A percentile compares a stretch with the other conserved stretches of the same genome.
phyloP scores from a whole-genome alignment of 2,797 vertebrate genomes.

The Echiichthys vipera region DNA sequence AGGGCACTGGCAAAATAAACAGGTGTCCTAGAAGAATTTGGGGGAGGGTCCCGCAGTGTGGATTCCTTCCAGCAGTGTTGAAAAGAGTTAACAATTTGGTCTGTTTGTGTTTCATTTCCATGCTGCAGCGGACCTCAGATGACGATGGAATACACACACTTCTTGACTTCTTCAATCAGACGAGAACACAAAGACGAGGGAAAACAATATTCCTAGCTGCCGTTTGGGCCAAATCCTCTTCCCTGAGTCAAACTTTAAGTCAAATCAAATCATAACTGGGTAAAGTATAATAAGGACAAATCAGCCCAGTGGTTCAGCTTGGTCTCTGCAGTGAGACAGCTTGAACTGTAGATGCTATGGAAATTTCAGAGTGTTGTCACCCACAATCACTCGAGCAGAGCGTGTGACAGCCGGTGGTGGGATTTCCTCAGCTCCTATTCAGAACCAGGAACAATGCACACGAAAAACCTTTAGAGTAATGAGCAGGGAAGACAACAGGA shows the following conservation, averaged over 20 bases:
- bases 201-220: slow-evolving; percentile 77
- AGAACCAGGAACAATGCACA: slow-evolving; percentile 55
- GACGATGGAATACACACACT: slow-evolving; percentile 65
- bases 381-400: slow-evolving; percentile 67
- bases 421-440: slow-evolving; percentile 66
- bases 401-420: slow-evolving; percentile 58
- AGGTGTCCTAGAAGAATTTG: slow-evolving; percentile 57
- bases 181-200: slow-evolving; percentile 69
- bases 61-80: slow-evolving; percentile 67
- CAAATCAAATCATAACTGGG: slow-evolving; percentile 76
- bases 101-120: slow-evolving; percentile 54
- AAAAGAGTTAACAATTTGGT: slow-evolving; percentile 59
- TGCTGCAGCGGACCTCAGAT: slow-evolving; percentile 55
- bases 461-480: slow-evolving; percentile 46
- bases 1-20: slow-evolving; percentile 48
- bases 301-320: slow-evolving; percentile 67
- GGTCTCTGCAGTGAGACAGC: slow-evolving; percentile 70
- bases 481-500: slow-evolving; percentile 53
- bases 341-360: slow-evolving; percentile 61
- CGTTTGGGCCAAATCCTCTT: slow-evolving; percentile 77
- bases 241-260: slow-evolving; percentile 72
- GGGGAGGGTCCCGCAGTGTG: slow-evolving; percentile 49
- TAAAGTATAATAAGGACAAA: slow-evolving; percentile 67
- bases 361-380: slow-evolving; percentile 61
- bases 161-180: slow-evolving; percentile 79